Base-by-base conservation (phyloP, 2,888 invertebrate species). In the Hemithea aestivaria region DNA sequence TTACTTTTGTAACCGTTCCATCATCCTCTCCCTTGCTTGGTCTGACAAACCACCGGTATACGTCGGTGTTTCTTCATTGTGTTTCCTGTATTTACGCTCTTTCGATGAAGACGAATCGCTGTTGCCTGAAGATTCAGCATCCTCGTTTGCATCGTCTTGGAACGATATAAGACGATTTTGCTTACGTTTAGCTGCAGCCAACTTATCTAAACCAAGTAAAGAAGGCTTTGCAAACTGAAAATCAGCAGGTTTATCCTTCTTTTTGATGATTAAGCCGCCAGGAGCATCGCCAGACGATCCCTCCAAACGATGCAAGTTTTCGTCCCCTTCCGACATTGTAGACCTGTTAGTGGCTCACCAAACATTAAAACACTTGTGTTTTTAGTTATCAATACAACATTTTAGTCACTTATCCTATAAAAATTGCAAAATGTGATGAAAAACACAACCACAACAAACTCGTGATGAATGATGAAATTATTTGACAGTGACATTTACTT, bases 31-130 rank as follows among this genome's bases (percentile, higher is more conserved):
- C 38, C 92, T 88, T 0, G 94, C 95, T 66, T 92, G 91, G 38
- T 91, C 91, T 16, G 94, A 94, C 10, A 98, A 93, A 3, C 98
- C 98, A 2, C 97, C 98, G 0, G 97, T 96, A 64, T 98, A 92
- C 0, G 97, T 95, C 0, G 98, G 98, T 0, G 98, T 98, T 81
- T 98, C 98, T 59, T 93, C 93, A 56, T 92, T 90, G 7, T 92
- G 89, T 30, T 91, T 89, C 29, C 98, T 90, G 63, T 97, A 95
- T 69, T 94, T 92, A 28, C 94, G 88, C 44, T 75, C 80, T 48
- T 73, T 77, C 0, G 42, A 58, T 12, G 41, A 53, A 23, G 64
- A 54, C 25, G 64, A 57, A 8, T 56, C 73, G 42, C 40, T 60
- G 44, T 57, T 59, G 6, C 53, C 60, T n/a, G 62, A 67, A 6